Evolutionary conservation across 2,888 invertebrate species (phyloP), one percentile per base, ranked within the genome.

Genomic region (Endotricha flammealis): DNA sequence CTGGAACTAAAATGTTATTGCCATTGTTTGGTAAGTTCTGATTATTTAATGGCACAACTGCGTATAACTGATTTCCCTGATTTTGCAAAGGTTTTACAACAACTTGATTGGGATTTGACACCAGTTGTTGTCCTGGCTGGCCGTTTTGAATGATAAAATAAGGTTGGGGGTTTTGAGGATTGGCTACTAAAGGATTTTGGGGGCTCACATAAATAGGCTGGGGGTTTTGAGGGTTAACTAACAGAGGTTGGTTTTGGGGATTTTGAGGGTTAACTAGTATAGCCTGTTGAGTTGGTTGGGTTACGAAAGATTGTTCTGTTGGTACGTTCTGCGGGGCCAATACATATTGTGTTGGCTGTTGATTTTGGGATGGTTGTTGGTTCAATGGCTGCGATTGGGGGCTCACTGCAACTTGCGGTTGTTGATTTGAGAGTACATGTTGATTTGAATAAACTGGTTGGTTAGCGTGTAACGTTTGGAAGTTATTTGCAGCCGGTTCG

Each of bases 1-100:
- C 46, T 11, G 63, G 58, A 12, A 61, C 42, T 23, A 56, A 48
- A 13, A 54, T 47, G 3, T 44, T 47, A 11, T 48, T 44, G 3
- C 44, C 35, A 36, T 36, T 41, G 20, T 36, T 41, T 12, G 23
- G 29, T 7, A 38, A 5, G 33, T 36, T 41, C 23, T 37, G 37
- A 20, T 36, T 39, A 43, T 51, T 60, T 13, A 60, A 7, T 9
- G 72, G 72, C 25, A 66, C 50, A 9, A 68, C 35, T 0, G 62
- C 53, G 37, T 58, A 64, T 1, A 66, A 35, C 32, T 39, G 44
- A 29, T 46, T 51, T 2, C 20, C 20, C n/a, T 6, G n/a, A 33
- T 17, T 33, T 25, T 33, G 25, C 12, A 17, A 8, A 16, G 32
- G 25, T 25, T 33, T 20, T 3, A n/a, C 6, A 20, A 20, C n/a